phyloP scores from a whole-genome alignment of 1,140 invertebrate species.

The Drosophila sturtevanti region DNA sequence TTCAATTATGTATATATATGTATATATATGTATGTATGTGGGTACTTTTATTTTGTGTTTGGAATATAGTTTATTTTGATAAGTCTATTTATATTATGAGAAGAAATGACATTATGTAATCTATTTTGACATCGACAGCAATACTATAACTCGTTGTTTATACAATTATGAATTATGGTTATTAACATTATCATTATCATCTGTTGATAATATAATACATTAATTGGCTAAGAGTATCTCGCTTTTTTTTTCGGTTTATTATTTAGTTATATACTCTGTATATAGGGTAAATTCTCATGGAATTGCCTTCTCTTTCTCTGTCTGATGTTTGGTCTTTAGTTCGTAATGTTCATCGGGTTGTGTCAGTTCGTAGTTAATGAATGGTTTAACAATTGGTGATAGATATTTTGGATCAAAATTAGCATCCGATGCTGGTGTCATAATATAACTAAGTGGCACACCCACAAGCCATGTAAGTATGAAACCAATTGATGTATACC shows the following conservation, averaged over 20 bases:
- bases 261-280: not conserved
- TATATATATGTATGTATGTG: too few relatives aligned
- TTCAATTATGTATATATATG: too few relatives aligned
- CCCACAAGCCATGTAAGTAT: constrained; percentile 86
- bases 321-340: constrained; percentile 38
- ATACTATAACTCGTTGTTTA: not conserved
- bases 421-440: constrained; percentile 61
- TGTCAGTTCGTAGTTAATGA: constrained; percentile 52
- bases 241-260: not conserved
- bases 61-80: not conserved
- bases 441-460: constrained; percentile 73
- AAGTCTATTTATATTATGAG: not conserved
- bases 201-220: not conserved
- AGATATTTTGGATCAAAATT: constrained; percentile 79
- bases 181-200: not conserved
- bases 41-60: not conserved
- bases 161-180: not conserved
- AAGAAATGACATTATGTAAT: not conserved
- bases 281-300: constrained; percentile 4
- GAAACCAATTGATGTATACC: constrained; percentile 86
- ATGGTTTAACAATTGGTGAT: constrained; percentile 75
- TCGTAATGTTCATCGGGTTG: constrained; percentile 46
- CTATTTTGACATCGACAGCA: not conserved
- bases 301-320: constrained; percentile 34
- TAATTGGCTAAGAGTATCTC: constrained; percentile 6